These are phyloP conservation scores for Mohoua ochrocephala DNA, from an alignment of 2,113 vertebrate genomes.

Conservation along the genomic window DNA sequence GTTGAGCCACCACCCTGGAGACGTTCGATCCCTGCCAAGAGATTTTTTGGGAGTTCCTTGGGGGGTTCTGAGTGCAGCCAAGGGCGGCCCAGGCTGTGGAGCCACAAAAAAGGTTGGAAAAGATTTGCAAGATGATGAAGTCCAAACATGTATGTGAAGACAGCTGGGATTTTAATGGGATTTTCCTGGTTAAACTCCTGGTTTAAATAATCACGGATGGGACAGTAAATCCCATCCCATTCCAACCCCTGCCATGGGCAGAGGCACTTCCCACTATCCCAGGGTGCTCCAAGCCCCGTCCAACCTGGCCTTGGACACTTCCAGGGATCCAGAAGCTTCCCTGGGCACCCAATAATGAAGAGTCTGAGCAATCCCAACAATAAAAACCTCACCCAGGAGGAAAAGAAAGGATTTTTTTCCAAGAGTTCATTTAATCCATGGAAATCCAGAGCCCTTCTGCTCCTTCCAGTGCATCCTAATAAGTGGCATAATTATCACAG, in stretches of 20 bases:
- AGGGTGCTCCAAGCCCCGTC: not conserved
- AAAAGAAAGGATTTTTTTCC: not conserved
- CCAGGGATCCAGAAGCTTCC: not conserved
- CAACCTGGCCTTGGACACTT: not conserved
- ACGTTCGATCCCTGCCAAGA: not conserved
- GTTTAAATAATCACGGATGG: not conserved
- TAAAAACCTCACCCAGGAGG: not conserved
- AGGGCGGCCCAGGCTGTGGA: not conserved
- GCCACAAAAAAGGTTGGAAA: not conserved
- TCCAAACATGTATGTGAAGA: not conserved
- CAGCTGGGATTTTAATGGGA: not conserved
- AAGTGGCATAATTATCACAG: not conserved
- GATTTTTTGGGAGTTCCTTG: not conserved
- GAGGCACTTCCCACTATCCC: not conserved
- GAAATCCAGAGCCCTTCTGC: not conserved
- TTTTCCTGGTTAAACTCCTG: not conserved
- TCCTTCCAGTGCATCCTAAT: not conserved
- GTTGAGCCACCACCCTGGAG: not conserved
- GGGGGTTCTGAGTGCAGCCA: not conserved
- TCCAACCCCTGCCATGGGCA: no score
- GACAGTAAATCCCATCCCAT: not conserved
- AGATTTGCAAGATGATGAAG: not conserved
- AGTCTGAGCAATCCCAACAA: not conserved
- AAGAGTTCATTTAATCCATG: not conserved
- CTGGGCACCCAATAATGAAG: not conserved